These are phyloP conservation scores for Galemys pyrenaicus DNA, from an alignment of 2,113 vertebrate genomes.

Conservation along the genomic window DNA sequence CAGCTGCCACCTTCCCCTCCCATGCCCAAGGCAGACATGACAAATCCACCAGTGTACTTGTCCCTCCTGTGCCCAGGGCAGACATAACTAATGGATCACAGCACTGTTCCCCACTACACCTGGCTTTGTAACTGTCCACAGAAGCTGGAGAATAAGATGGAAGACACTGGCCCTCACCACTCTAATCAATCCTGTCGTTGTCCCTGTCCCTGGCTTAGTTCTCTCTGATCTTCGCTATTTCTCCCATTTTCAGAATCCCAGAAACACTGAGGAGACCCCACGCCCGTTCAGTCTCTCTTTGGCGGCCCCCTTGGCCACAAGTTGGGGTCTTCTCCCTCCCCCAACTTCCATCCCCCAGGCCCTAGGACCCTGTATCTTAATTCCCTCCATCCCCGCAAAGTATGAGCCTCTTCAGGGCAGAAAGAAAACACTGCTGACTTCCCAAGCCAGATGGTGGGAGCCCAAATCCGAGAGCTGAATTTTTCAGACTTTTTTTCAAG, in stretches of 20 bases:
- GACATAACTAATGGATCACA: conserved; percentile 50
- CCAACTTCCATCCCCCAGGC: background rate
- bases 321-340: background rate
- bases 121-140: background rate
- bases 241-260: background rate
- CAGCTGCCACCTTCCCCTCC: fast-evolving
- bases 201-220: background rate
- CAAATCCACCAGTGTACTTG: background rate
- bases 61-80: background rate
- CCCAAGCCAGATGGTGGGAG: background rate
- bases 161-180: background rate
- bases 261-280: fast-evolving
- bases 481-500: conserved; percentile 35
- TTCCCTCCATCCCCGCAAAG: background rate
- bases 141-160: background rate
- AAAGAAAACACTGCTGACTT: background rate
- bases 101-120: background rate
- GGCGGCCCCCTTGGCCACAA: background rate
- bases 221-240: background rate
- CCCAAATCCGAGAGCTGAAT: background rate
- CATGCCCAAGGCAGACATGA: background rate
- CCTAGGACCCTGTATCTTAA: background rate
- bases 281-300: background rate
- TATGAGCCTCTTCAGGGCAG: background rate
- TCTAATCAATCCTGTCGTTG: background rate